These are phyloP conservation scores for Thalassarche chlororhynchos DNA, from an alignment of 2,113 vertebrate species.

Conservation along the genomic window DNA sequence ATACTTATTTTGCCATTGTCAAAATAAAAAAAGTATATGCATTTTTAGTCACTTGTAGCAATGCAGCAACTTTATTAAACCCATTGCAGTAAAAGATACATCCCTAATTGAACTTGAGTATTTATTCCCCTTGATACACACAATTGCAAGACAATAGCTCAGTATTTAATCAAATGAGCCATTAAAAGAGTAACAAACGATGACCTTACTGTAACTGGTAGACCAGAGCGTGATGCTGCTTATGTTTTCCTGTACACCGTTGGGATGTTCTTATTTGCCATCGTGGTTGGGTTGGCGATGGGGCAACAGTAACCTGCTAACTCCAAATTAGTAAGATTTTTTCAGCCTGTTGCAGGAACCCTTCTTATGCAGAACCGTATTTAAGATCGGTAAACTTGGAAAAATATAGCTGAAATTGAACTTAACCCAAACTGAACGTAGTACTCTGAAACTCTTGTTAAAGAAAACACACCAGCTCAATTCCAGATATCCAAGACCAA, in stretches of 20 bases:
- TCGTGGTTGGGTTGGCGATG: not conserved
- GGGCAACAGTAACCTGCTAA: not conserved
- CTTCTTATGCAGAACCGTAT: not conserved
- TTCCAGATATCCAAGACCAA: slow-evolving; percentile 50
- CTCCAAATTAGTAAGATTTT: not conserved
- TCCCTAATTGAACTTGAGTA: slow-evolving; percentile 66
- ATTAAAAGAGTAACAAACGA: slow-evolving; percentile 71
- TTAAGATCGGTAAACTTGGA: slow-evolving; percentile 12
- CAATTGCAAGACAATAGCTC: slow-evolving; percentile 70
- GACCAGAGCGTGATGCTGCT: not conserved
- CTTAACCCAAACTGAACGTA: slow-evolving; percentile 30
- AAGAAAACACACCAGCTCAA: slow-evolving; percentile 51
- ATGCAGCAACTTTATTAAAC: slow-evolving; percentile 65
- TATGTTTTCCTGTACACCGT: not conserved
- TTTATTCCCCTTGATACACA: slow-evolving; percentile 70
- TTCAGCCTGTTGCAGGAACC: not conserved
- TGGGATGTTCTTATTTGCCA: slow-evolving; percentile 8
- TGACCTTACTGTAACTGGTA: slow-evolving; percentile 62
- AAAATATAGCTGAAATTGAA: slow-evolving; percentile 52
- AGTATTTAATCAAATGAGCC: slow-evolving; percentile 72
- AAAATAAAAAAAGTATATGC: not conserved
- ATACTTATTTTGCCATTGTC: slow-evolving; percentile 85
- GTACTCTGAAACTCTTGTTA: slow-evolving; percentile 51
- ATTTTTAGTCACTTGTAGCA: slow-evolving; percentile 61
- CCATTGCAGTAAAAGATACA: slow-evolving; percentile 54